Conservation (phyloP, 1,140 invertebrate genomes). For the Hypsibius dujardini region DNA sequence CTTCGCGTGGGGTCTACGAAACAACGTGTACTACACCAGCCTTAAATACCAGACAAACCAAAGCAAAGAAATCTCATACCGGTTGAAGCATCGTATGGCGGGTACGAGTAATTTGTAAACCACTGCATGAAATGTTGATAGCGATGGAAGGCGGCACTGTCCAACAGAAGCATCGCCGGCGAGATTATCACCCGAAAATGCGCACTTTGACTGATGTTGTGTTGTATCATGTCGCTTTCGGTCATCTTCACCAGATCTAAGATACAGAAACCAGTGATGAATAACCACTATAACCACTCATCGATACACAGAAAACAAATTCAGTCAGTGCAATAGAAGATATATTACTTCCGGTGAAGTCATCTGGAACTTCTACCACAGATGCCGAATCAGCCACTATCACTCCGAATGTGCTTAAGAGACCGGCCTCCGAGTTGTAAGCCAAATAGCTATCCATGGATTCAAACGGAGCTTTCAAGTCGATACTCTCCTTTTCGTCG, state of each 20-base stretch:
- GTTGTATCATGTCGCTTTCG: background rate
- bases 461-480: background rate
- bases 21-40: too few species aligned
- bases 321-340: too few species aligned
- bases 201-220: background rate
- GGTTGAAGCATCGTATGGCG: background rate
- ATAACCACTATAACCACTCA: too few species aligned
- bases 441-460: background rate
- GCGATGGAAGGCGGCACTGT: background rate
- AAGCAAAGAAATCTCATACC: background rate
- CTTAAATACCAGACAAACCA: too few species aligned
- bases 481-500: slow-evolving; percentile 1
- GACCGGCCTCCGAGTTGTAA: background rate
- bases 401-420: background rate
- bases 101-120: background rate
- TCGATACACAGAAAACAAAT: too few species aligned
- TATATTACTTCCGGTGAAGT: background rate
- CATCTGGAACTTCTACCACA: background rate
- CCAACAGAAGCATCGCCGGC: background rate
- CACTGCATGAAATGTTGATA: background rate
- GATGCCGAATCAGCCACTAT: background rate
- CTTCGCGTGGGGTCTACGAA: background rate
- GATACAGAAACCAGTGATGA: too few species aligned
- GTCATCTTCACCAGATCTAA: background rate
- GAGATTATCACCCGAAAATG: background rate